A percentile compares a stretch with the other conserved stretches of the same genome.
Conservation (phyloP, 2,888 invertebrate species). For the Agrotis segetum region DNA sequence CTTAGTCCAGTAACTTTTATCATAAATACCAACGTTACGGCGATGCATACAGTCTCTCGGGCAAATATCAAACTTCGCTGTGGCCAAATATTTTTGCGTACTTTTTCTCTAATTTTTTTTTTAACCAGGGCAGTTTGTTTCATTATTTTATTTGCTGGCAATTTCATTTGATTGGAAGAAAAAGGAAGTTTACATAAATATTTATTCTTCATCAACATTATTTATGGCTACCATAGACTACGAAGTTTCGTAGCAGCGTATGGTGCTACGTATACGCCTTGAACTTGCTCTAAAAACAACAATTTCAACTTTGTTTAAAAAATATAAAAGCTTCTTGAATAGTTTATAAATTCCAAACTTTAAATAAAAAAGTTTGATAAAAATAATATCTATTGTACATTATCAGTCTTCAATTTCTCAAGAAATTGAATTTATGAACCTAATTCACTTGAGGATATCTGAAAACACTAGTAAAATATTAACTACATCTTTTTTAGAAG, state of each 20-base stretch:
- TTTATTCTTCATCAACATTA: background rate
- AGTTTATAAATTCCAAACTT: background rate
- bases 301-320: too few relatives aligned
- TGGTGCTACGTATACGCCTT: too few relatives aligned
- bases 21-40: conserved; percentile 65
- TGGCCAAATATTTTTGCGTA: conserved; percentile 34
- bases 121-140: background rate
- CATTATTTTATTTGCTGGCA: background rate
- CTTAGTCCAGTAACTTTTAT: conserved; percentile 65
- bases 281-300: too few relatives aligned
- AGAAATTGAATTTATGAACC: background rate
- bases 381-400: background rate
- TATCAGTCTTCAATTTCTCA: background rate
- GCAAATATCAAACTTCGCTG: conserved; percentile 38
- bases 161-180: background rate
- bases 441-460: conserved; percentile 17
- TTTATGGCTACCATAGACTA: background rate
- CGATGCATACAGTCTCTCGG: conserved; percentile 42
- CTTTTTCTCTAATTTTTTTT: conserved; percentile 17
- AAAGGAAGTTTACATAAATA: background rate
- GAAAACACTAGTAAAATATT: conserved; percentile 15
- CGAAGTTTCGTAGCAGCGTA: too few relatives aligned
- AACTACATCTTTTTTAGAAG: conserved; percentile 4
- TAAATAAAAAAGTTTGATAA: background rate
- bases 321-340: background rate